Base-by-base conservation (phyloP, 1,140 invertebrate species). In the Drosophila tropicalis region DNA sequence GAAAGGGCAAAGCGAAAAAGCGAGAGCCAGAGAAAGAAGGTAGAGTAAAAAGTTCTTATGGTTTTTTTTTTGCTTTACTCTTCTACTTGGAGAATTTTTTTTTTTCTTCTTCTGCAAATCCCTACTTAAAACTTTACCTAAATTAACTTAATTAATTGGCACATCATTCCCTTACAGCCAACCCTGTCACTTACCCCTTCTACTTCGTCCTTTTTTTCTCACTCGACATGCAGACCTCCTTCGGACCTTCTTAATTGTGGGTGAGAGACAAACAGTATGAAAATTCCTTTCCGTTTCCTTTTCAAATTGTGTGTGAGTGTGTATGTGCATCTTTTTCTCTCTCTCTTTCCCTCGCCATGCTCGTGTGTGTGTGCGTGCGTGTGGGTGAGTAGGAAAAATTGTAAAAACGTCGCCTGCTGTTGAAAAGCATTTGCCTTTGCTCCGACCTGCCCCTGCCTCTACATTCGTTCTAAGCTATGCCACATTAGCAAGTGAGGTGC, bases 401-500 rank as follows among this genome's bases (percentile, higher is more conserved):
- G 56, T 19, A 58, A 58, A 58, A 58, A 58, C 3, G 34, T 57
- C n/a, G 44, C 44, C 29, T 36, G 34, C 32, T 58, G 32, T 57
- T 58, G 56, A 58, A 58, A 39, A 19, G 44, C 19, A 51, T 51
- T 51, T 51, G 44, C 44, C 51, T 57, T 44, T 39, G 34, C 36
- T 13, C 40, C 19, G n/a, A 17, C 19, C 9, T 62, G 51, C 61
- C 25, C 25, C 29, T 3, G 19, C 10, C n/a, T 12, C n/a, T n/a
- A 10, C 36, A 9, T 25, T 34, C 34, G 19, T 62, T 32, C 75
- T 86, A 82, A 86, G 82, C 82, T 81, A 74, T 57, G 34, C 22
- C 79, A 87, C 83, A 86, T 86, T 86, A 86, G 83, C 83, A 86
- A 86, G 75, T 79, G 83, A 86, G 82, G 82, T 87, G 82, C 79